phyloP scores from a whole-genome alignment of 2,888 invertebrate genomes.

The Fabriciana adippe region DNA sequence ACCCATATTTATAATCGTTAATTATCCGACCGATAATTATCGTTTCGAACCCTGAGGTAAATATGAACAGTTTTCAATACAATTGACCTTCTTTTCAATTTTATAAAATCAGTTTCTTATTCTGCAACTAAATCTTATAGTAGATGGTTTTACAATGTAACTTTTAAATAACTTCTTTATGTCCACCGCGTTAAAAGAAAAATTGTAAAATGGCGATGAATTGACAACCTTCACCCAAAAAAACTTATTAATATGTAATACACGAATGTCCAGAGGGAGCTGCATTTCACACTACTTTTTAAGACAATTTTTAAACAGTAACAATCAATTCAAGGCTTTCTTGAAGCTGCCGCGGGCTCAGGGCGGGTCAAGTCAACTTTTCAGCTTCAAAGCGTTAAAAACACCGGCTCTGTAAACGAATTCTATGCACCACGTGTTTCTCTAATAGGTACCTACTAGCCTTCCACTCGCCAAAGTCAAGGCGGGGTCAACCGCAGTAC shows the following conservation, averaged over 20 bases:
- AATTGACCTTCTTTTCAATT: not conserved
- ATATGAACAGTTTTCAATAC: not conserved
- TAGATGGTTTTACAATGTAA: not conserved
- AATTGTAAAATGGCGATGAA: not conserved
- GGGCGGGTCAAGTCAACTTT: slow-evolving; percentile 26
- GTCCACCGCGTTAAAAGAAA: not conserved
- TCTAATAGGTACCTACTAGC: slow-evolving; percentile 24
- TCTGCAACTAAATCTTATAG: too few species aligned
- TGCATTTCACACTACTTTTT: slow-evolving; percentile 6
- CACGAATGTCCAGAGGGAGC: not conserved
- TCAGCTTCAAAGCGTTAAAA: slow-evolving; percentile 22
- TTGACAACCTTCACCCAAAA: slow-evolving; percentile 11
- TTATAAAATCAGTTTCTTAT: not conserved
- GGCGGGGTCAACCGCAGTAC: slow-evolving; percentile 38
- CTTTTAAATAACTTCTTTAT: not conserved
- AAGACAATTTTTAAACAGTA: slow-evolving; percentile 1
- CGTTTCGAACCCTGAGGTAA: too few species aligned
- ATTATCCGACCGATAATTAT: too few species aligned
- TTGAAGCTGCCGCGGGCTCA: slow-evolving; percentile 21
- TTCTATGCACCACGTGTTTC: slow-evolving; percentile 33
- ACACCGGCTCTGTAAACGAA: slow-evolving; percentile 28
- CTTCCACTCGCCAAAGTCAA: slow-evolving; percentile 36
- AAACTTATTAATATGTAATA: slow-evolving; percentile 3
- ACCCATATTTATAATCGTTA: too few species aligned
- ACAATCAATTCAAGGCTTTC: slow-evolving; percentile 28